A percentile compares a stretch with the other conserved stretches of the same genome.
Conservation (phyloP, 1,140 invertebrate species). For the Apis mellifera region Amel_HAv3.1 CM009941.2:1450001-1450500, state of each 20-base stretch:
- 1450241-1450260: not conserved
- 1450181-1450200: not conserved
- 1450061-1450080: not conserved
- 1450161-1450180: not conserved
- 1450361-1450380: not conserved
- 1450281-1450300: too few relatives aligned
- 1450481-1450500: not conserved
- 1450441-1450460: conserved; percentile 2
- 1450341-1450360: too few relatives aligned
- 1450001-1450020: not conserved
- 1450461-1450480: not conserved
- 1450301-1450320: too few relatives aligned
- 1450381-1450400: too few relatives aligned
- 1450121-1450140: not conserved
- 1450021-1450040: not conserved
- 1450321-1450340: not conserved
- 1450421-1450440: not conserved
- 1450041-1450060: not conserved
- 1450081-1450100: not conserved
- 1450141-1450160: not conserved
- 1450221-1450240: not conserved
- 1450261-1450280: too few relatives aligned
- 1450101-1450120: too few relatives aligned
- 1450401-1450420: too few relatives aligned
- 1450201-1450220: not conserved